These are phyloP conservation scores for Neoseiulus cucumeris DNA, from an alignment of 1,140 invertebrate species.

Conservation along the genomic window DNA sequence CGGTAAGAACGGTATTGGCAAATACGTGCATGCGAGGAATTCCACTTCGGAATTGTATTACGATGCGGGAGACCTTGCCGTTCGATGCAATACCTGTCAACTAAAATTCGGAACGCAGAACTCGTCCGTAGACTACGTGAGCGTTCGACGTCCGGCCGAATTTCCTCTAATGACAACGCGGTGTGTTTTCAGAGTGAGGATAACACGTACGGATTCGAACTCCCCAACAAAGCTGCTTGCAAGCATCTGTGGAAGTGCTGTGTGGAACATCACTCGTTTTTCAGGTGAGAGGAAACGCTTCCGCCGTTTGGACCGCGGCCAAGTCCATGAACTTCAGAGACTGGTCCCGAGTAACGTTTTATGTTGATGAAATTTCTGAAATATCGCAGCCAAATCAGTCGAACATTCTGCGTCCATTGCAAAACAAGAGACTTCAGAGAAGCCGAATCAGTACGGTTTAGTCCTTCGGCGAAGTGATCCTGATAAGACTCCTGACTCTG, in stretches of 20 bases:
- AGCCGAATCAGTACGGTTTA: too few relatives aligned
- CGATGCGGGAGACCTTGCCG: not conserved
- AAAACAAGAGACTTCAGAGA: too few relatives aligned
- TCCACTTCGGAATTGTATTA: not conserved
- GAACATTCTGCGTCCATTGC: not conserved
- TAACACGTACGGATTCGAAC: conserved; percentile 78
- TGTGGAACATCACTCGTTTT: conserved; percentile 96
- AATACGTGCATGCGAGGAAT: not conserved
- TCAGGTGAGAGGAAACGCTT: conserved; percentile 35
- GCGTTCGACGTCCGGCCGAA: too few relatives aligned
- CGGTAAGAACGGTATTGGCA: not conserved
- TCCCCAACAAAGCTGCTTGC: conserved; percentile 89
- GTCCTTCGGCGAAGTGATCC: too few relatives aligned
- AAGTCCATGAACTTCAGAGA: too few relatives aligned
- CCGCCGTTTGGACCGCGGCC: too few relatives aligned
- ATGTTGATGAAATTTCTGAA: not conserved
- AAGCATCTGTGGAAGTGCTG: conserved; percentile 99
- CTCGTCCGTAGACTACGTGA: too few relatives aligned
- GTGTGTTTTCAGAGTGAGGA: conserved; percentile 54
- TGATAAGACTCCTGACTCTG: too few relatives aligned
- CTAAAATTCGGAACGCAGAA: not conserved
- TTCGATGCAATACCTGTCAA: not conserved
- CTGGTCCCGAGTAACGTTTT: too few relatives aligned
- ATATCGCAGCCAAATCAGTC: not conserved
- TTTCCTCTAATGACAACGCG: too few relatives aligned